A percentile compares a stretch with the other conserved stretches of the same genome.
Evolutionary conservation across 1,140 invertebrate species (phyloP).

Genomic region (Schlechtendalia chinensis): DNA sequence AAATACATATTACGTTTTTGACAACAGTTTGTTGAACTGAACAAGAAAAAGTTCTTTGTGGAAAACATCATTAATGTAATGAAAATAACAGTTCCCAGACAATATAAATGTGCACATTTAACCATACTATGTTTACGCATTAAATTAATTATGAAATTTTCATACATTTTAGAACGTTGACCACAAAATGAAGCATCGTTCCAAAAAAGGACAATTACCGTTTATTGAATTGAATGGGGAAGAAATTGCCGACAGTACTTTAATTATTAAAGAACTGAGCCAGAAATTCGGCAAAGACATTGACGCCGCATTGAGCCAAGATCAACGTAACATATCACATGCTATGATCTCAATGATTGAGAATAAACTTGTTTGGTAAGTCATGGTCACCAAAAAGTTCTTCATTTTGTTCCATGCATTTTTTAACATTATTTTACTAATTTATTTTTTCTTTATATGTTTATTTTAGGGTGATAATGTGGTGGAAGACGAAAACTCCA

Average conservation of each 20-base stretch:
- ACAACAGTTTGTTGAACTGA: not conserved
- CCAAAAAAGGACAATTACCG: conserved; percentile 88
- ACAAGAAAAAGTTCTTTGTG: not conserved
- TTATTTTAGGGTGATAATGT: conserved; percentile 70
- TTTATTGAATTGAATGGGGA: conserved; percentile 92
- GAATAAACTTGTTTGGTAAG: conserved; percentile 82
- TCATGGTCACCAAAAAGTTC: not conserved
- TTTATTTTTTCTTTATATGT: not conserved
- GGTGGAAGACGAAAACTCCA: conserved; percentile 84
- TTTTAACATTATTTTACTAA: not conserved
- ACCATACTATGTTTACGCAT: too few relatives aligned
- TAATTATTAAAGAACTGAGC: conserved; percentile 83
- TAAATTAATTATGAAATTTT: conserved; percentile 7
- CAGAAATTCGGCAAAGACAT: conserved; percentile 79
- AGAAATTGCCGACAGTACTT: conserved; percentile 84
- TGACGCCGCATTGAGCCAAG: conserved; percentile 73
- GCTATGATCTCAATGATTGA: conserved; percentile 95
- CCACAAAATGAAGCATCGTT: conserved; percentile 89
- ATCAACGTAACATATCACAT: conserved; percentile 83
- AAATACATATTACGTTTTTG: not conserved
- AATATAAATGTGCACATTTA: too few relatives aligned
- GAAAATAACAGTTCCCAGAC: too few relatives aligned
- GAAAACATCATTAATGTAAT: too few relatives aligned
- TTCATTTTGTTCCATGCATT: too few relatives aligned
- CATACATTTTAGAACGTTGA: conserved; percentile 80